Percentiles rank a stretch among this genome's conserved stretches.
phyloP scores from a whole-genome alignment of 2,888 invertebrate species.

The Thereva unica region DNA sequence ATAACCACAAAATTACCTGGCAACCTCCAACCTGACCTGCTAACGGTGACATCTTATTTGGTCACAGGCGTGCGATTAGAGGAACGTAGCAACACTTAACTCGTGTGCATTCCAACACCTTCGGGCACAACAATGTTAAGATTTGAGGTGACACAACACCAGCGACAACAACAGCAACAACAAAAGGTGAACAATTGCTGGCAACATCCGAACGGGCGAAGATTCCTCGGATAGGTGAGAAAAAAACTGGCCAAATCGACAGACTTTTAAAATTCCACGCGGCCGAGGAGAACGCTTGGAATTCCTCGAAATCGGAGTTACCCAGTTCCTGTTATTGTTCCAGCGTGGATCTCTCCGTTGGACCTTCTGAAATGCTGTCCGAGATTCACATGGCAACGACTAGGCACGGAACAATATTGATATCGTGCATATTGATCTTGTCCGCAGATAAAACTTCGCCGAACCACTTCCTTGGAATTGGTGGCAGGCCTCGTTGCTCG shows the following conservation, averaged over 20 bases:
- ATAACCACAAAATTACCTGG: not conserved
- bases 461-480: slow-evolving; percentile 56
- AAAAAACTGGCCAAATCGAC: slow-evolving; percentile 2
- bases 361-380: slow-evolving; percentile 11
- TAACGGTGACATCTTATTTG: slow-evolving; percentile 27
- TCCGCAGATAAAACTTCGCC: slow-evolving; percentile 54
- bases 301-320: slow-evolving; percentile 30
- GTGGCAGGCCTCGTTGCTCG: slow-evolving; percentile 28
- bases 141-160: slow-evolving; percentile 26
- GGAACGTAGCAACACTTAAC: slow-evolving; percentile 20
- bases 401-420: slow-evolving; percentile 50
- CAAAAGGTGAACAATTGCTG: not conserved
- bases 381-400: slow-evolving; percentile 12
- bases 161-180: slow-evolving; percentile 4
- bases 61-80: slow-evolving; percentile 30
- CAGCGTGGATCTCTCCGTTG: slow-evolving; percentile 26
- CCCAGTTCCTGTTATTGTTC: slow-evolving; percentile 33
- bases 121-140: slow-evolving; percentile 7
- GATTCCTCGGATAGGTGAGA: no score
- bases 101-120: slow-evolving; percentile 33
- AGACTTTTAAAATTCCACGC: slow-evolving; percentile 30
- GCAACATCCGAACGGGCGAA: no score
- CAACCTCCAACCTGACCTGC: not conserved
- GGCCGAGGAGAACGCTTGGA: slow-evolving; percentile 14
- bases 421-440: slow-evolving; percentile 59